phyloP scores from a whole-genome alignment of 2,113 vertebrate genomes.

The Paramisgurnus dabryanus region DNA sequence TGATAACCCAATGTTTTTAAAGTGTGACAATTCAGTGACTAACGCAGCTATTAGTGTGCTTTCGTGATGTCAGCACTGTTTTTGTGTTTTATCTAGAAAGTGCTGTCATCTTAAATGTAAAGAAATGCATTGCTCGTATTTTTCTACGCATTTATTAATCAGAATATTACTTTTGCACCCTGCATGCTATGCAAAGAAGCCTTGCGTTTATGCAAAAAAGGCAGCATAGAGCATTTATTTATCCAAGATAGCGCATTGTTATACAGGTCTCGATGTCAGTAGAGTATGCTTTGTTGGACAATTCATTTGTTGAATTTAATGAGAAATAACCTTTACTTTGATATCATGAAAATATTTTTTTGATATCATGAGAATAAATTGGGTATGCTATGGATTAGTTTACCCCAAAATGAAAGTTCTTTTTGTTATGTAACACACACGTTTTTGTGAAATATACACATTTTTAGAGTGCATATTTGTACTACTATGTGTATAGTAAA shows the following conservation, averaged over 20 bases:
- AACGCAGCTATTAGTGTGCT: background rate
- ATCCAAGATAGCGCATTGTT: background rate
- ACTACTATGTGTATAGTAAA: no score
- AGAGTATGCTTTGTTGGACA: background rate
- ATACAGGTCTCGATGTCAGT: background rate
- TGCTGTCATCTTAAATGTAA: background rate
- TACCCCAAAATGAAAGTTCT: no score
- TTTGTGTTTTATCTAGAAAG: background rate
- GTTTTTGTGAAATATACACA: no score
- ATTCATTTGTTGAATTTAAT: no score
- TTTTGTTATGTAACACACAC: no score
- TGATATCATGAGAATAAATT: no score
- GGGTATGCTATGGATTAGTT: no score
- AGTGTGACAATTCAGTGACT: background rate
- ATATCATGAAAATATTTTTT: no score
- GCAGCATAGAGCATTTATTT: background rate
- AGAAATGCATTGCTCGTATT: no score
- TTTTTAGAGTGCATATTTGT: no score
- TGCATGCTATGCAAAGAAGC: background rate
- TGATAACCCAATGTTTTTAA: background rate
- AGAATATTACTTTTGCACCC: background rate
- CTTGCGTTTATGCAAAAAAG: background rate
- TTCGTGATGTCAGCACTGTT: background rate
- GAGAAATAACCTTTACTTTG: no score
- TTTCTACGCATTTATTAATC: background rate